Percentiles rank a stretch among this genome's conserved stretches.
These are phyloP conservation scores for Sciurus carolinensis DNA, from an alignment of 2,797 vertebrate species.

Conservation along the genomic window DNA sequence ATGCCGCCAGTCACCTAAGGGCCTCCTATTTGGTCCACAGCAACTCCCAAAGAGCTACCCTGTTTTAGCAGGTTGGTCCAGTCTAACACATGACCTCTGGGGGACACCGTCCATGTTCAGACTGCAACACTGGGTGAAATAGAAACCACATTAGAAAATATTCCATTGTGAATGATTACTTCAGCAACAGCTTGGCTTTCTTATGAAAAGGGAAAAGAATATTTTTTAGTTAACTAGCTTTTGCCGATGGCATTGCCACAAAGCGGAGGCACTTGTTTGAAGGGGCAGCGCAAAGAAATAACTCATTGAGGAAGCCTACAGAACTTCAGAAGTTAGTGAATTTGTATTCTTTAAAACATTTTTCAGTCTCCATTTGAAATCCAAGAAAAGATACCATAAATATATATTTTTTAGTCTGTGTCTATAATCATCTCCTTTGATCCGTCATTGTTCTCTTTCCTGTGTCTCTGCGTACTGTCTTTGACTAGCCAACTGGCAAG, in stretches of 20 bases:
- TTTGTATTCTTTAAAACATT: not conserved
- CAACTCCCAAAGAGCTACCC: not conserved
- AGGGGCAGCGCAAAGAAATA: not conserved
- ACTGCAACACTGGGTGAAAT: not conserved
- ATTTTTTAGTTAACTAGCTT: not conserved
- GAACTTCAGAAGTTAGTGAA: not conserved
- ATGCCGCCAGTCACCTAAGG: no score
- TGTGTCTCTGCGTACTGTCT: not conserved
- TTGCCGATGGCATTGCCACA: not conserved
- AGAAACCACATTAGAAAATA: not conserved
- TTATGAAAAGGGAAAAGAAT: not conserved
- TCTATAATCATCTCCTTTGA: not conserved
- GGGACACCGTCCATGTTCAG: not conserved
- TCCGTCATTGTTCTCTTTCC: not conserved
- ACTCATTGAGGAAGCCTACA: not conserved
- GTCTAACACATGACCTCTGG: not conserved
- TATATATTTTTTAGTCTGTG: not conserved
- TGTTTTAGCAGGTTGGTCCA: no score
- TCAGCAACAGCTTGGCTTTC: not conserved
- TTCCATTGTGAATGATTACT: not conserved
- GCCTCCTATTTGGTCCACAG: no score
- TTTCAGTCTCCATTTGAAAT: slow-evolving; percentile 25
- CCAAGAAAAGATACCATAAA: not conserved
- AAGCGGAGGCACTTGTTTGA: slow-evolving; percentile 1
- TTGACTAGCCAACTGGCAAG: not conserved